These are phyloP conservation scores for Tautogolabrus adspersus DNA, from an alignment of 2,113 vertebrate species.

Conservation along the genomic window DNA sequence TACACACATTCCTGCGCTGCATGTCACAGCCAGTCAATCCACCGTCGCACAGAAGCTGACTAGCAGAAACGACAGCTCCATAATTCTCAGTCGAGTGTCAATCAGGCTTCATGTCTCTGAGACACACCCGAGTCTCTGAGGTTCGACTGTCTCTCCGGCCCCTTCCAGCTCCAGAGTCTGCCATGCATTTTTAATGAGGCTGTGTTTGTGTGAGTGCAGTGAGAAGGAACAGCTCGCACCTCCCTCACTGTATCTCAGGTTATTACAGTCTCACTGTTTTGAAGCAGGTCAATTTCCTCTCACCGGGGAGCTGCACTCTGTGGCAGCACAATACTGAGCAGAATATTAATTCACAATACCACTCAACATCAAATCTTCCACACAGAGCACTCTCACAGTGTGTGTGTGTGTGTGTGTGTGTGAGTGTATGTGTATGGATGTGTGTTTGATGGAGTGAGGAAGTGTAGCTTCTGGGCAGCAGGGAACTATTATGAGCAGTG, in stretches of 20 bases:
- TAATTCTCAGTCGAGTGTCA: slow-evolving; percentile 41
- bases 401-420: neutral
- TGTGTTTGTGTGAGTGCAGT: slow-evolving; percentile 4
- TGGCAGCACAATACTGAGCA: slow-evolving; percentile 49
- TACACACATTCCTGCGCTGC: slow-evolving; percentile 20
- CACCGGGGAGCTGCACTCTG: slow-evolving; percentile 39
- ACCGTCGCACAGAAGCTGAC: slow-evolving; percentile 29
- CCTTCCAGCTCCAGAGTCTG: slow-evolving; percentile 28
- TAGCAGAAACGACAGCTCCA: slow-evolving; percentile 28
- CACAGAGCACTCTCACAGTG: slow-evolving; percentile 6
- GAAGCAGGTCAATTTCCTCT: slow-evolving; percentile 61
- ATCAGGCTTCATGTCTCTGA: slow-evolving; percentile 51
- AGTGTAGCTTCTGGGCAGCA: slow-evolving; percentile 9
- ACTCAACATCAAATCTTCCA: slow-evolving; percentile 11
- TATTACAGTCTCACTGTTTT: slow-evolving; percentile 58
- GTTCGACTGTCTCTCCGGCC: slow-evolving; percentile 53
- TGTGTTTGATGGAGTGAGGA: slow-evolving; percentile 7
- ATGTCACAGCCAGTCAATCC: slow-evolving; percentile 5
- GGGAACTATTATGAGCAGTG: slow-evolving; percentile 15
- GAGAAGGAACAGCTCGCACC: slow-evolving; percentile 37
- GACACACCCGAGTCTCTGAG: slow-evolving; percentile 32
- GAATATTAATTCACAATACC: slow-evolving; percentile 60
- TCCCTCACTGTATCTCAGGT: slow-evolving; percentile 37
- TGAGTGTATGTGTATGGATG: slow-evolving; percentile 3
- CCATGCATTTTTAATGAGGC: slow-evolving; percentile 73